phyloP scores from a whole-genome alignment of 2,113 vertebrate species.

The Eclectus roratus region DNA sequence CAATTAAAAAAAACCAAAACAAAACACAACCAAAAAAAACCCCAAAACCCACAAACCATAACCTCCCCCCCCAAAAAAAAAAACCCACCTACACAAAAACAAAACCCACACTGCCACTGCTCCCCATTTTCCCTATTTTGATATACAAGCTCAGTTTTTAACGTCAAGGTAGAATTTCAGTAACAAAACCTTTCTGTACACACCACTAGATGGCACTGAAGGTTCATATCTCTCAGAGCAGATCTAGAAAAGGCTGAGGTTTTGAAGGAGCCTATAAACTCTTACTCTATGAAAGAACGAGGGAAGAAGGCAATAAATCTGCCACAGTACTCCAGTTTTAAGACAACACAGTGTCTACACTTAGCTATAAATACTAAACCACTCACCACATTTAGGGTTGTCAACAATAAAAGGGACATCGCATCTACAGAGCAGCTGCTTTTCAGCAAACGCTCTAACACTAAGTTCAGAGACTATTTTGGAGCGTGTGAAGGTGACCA shows the following conservation, averaged over 20 bases:
- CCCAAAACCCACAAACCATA: background rate
- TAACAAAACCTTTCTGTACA: background rate
- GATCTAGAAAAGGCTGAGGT: fast-evolving
- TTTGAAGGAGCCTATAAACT: background rate
- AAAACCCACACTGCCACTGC: background rate
- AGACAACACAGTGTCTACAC: background rate
- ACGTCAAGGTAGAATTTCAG: background rate
- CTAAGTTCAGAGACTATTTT: background rate
- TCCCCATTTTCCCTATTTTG: background rate
- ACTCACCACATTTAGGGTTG: background rate
- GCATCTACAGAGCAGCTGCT: background rate
- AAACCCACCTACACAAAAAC: too few species aligned
- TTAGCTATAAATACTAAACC: background rate
- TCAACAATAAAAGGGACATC: background rate
- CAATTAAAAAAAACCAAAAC: background rate
- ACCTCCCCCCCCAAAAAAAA: too few species aligned
- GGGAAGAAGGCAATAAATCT: background rate
- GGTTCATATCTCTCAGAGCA: background rate
- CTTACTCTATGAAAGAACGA: background rate
- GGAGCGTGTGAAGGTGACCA: background rate
- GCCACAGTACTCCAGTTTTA: background rate
- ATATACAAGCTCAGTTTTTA: background rate
- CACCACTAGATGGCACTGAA: slow-evolving; percentile 33
- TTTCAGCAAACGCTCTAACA: background rate
- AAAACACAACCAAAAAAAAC: background rate